Evolutionary conservation across 2,113 vertebrate genomes (phyloP).

Genomic region (Istiophorus platypterus): DNA sequence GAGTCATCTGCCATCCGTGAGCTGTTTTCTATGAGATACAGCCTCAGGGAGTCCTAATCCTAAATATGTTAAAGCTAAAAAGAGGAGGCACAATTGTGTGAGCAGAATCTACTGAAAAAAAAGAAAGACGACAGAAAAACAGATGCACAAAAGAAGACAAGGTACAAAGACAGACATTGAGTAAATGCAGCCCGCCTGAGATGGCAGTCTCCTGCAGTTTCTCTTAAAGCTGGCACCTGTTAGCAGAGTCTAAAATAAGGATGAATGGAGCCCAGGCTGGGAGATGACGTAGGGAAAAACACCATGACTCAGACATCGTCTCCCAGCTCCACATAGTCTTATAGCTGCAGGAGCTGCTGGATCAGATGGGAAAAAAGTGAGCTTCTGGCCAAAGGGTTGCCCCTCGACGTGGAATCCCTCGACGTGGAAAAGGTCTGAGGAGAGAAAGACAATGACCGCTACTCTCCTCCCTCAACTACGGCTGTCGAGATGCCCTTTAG

Average conservation of each 20-base stretch:
- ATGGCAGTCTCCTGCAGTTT: slow-evolving; percentile 26
- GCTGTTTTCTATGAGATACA: neutral
- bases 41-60: neutral
- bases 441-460: slow-evolving; percentile 11
- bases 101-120: slow-evolving; percentile 3
- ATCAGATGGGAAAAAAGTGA: slow-evolving; percentile 14
- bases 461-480: neutral
- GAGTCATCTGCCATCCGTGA: slow-evolving; percentile 1
- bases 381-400: slow-evolving; percentile 7
- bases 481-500: neutral
- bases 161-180: neutral
- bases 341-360: slow-evolving; percentile 2
- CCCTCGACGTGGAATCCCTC: slow-evolving; percentile 7
- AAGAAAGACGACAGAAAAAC: neutral
- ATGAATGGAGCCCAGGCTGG: slow-evolving; percentile 37
- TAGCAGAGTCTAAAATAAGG: slow-evolving; percentile 46
- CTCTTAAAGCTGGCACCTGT: slow-evolving; percentile 6
- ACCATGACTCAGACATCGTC: slow-evolving; percentile 59
- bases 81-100: neutral
- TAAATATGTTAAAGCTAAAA: neutral
- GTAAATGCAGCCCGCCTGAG: slow-evolving; percentile 24
- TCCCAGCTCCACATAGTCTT: slow-evolving; percentile 14
- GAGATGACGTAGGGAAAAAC: slow-evolving; percentile 27
- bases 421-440: neutral
- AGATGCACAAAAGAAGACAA: neutral